A percentile compares a stretch with the other conserved stretches of the same genome.
phyloP scores from a whole-genome alignment of 2,888 invertebrate species.

The Cactoblastis cactorum region DNA sequence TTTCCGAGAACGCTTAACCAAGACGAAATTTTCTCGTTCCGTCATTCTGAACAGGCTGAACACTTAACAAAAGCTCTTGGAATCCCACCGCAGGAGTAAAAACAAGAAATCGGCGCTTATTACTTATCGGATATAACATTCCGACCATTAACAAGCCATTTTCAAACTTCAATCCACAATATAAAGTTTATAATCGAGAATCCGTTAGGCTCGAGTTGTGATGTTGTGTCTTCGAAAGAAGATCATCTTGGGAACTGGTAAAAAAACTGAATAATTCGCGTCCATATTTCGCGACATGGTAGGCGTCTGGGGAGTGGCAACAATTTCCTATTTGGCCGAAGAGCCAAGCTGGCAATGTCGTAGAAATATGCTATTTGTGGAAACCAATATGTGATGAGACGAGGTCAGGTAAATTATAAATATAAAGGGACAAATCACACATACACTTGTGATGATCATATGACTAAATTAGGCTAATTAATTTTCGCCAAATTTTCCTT shows the following conservation, averaged over 20 bases:
- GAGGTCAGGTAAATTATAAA: conserved; percentile 2
- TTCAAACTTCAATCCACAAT: conserved; percentile 18
- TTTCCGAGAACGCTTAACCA: conserved; percentile 26
- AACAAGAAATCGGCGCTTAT: conserved; percentile 54
- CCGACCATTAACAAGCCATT: conserved; percentile 19
- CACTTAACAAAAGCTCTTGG: conserved; percentile 64
- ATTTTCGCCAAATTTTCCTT: background rate
- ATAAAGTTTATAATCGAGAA: conserved; percentile 21
- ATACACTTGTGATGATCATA: background rate
- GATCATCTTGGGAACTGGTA: conserved; percentile 55
- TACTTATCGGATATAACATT: conserved; percentile 39
- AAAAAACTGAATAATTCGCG: conserved; percentile 70
- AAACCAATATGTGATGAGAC: conserved; percentile 43
- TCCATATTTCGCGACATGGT: conserved; percentile 58
- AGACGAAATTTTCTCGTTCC: conserved; percentile 42
- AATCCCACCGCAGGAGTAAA: conserved; percentile 63
- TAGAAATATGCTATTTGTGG: conserved; percentile 54
- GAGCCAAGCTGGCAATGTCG: conserved; percentile 34
- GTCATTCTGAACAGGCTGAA: conserved; percentile 55
- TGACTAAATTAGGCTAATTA: background rate
- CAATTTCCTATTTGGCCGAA: conserved; percentile 63
- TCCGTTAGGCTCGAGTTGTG: conserved; percentile 30
- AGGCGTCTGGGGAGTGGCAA: conserved; percentile 59
- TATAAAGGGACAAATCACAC: too few species aligned
- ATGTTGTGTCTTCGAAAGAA: conserved; percentile 33